phyloP scores from a whole-genome alignment of 2,797 vertebrate genomes.

The Telmatherina bonti region DNA sequence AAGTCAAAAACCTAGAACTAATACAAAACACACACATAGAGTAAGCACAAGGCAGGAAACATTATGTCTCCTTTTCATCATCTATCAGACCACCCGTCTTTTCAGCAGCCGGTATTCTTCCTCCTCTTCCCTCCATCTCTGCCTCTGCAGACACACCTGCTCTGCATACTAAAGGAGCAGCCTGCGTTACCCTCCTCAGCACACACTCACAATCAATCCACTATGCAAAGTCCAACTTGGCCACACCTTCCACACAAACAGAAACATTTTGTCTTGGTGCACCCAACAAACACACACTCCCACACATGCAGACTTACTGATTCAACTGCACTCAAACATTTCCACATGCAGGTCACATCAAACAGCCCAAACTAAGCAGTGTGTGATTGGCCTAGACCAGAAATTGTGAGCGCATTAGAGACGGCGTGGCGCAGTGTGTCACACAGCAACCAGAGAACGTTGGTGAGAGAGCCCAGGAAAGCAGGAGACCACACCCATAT shows the following conservation, averaged over 20 bases:
- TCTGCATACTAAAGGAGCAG: conserved; percentile 88
- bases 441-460: conserved; percentile 28
- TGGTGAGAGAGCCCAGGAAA: conserved; percentile 61
- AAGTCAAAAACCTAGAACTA: no score
- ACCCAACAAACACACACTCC: conserved; percentile 24
- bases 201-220: conserved; percentile 34
- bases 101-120: conserved; percentile 38
- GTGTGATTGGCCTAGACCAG: conserved; percentile 44
- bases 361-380: conserved; percentile 1
- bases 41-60: conserved; percentile 18
- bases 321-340: conserved; percentile 25
- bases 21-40: conserved; percentile 5
- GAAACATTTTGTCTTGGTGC: conserved; percentile 55
- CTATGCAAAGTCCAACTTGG: conserved; percentile 31
- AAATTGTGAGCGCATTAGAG: conserved; percentile 21
- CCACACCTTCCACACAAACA: conserved; percentile 59
- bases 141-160: conserved; percentile 91
- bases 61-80: conserved; percentile 14
- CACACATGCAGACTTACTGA: conserved; percentile 35
- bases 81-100: conserved; percentile 19
- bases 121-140: conserved; percentile 44
- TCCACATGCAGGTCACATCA: conserved; percentile 57
- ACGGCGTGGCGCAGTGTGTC: conserved; percentile 41
- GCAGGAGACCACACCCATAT: conserved; percentile 82
- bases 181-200: conserved; percentile 64